Percentiles rank a stretch among this genome's conserved stretches.
Conservation (phyloP, 2,797 vertebrate genomes). For the Melanotaenia nigrans region DNA sequence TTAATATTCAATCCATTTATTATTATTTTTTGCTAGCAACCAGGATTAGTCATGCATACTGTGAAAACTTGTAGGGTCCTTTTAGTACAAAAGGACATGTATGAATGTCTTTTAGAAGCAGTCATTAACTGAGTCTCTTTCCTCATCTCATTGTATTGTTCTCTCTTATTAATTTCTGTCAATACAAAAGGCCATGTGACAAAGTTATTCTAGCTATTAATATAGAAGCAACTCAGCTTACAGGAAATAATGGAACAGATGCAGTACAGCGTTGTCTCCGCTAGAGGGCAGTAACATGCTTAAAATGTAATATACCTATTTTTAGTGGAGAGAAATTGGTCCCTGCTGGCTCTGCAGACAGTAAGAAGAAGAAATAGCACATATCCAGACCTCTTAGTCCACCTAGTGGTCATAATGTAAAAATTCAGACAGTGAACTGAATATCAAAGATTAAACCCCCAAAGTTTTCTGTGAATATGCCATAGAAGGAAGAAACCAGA, state of each 20-base stretch:
- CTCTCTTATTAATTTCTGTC: background rate
- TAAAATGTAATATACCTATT: background rate
- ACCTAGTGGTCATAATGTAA: too few relatives aligned
- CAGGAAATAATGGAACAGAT: background rate
- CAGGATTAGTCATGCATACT: too few relatives aligned
- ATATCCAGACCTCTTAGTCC: too few relatives aligned
- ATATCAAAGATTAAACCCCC: background rate
- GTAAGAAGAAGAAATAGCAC: too few relatives aligned
- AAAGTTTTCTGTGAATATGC: background rate
- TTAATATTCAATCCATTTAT: too few relatives aligned
- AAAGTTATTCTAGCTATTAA: too few relatives aligned
- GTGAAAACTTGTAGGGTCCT: too few relatives aligned
- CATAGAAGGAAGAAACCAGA: conserved; percentile 10
- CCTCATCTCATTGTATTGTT: background rate
- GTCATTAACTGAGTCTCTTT: background rate
- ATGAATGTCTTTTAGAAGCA: background rate
- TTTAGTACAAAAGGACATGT: background rate
- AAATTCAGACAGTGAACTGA: background rate
- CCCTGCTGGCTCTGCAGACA: background rate
- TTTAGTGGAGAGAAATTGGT: background rate
- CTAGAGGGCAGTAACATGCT: conserved; percentile 65
- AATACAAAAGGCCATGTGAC: background rate
- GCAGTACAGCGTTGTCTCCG: conserved; percentile 3
- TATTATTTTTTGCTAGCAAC: too few relatives aligned
- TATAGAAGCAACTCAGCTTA: too few relatives aligned